Evolutionary conservation across 2,797 vertebrate genomes (phyloP).

Genomic region (Neopelma chrysocephalum): DNA sequence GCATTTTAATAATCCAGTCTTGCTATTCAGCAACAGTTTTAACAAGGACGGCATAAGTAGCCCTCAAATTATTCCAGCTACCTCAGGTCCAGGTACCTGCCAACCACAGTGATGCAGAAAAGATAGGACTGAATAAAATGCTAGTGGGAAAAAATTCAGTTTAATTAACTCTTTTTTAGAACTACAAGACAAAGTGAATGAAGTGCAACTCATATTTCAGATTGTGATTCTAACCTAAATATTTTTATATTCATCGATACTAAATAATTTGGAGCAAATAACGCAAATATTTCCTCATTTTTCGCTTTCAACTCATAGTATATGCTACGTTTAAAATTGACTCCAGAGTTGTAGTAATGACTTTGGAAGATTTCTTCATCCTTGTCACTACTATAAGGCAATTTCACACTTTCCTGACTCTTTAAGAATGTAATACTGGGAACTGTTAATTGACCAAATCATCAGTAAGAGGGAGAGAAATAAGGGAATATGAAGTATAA

Average conservation of each 20-base stretch:
- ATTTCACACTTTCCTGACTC: constrained; percentile 71
- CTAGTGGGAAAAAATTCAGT: background rate
- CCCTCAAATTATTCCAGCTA: background rate
- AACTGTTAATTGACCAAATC: constrained; percentile 73
- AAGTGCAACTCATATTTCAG: constrained; percentile 7
- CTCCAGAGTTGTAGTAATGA: background rate
- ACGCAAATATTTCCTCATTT: background rate
- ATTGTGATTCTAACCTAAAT: background rate
- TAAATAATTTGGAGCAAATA: background rate
- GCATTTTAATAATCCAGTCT: background rate
- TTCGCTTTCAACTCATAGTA: background rate
- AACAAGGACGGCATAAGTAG: background rate
- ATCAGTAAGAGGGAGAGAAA: constrained; percentile 42
- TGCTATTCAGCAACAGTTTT: background rate
- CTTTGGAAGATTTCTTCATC: constrained; percentile 56
- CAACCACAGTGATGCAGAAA: background rate
- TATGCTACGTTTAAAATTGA: constrained; percentile 51
- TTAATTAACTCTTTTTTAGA: background rate
- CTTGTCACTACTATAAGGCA: constrained; percentile 58
- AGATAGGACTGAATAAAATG: background rate
- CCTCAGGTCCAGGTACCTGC: background rate
- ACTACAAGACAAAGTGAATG: background rate
- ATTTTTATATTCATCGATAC: background rate
- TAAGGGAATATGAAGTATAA: constrained; percentile 24
- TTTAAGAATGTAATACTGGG: constrained; percentile 59